Evolutionary conservation across 1,140 invertebrate species (phyloP), one percentile per base, ranked within the genome.

Genomic region (Helicorthomorpha holstii): DNA sequence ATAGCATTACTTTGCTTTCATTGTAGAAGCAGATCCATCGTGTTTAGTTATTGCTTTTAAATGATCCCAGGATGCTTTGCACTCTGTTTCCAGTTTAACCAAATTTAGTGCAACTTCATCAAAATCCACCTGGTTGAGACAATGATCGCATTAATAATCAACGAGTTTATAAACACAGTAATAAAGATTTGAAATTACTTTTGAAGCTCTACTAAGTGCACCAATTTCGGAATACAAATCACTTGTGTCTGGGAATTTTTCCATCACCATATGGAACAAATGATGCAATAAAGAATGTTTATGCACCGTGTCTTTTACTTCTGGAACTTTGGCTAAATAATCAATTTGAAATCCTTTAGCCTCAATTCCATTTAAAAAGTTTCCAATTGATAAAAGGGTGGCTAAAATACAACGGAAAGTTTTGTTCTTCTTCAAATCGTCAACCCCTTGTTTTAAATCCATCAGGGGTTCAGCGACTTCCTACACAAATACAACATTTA

Each of bases 301-400:
- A 67, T 98, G 90, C 25, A 97, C 89, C 0, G 94, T 97, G 67
- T 98, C 94, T 73, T 98, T 98, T 1, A 99, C 93, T 76, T 98
- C 96, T 58, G 94, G 91, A 58, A 97, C 89, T 77, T 97, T 97
- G 44, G 89, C 77, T 57, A 99, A 72, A 69, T 98, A 99, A 61
- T 98, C 95, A 57, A 99, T 79, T 67, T 95, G 89, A 70, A 99
- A 99, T 25, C 93, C 96, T 74, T 93, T 93, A 63, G 82, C 81
- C 63, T 91, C 83, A 58, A 80, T 80, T 52, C 92, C 91, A 71
- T 98, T 98, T 26, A 99, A 76, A 67, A 97, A 97, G 68, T 94
- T 97, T 54, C 95, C 95, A 57, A 98, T 86, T 34, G 88, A 88
- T 34, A 97, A 73, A 42, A 98, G 73, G 22, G 90, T 91, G 48